Base-by-base conservation (phyloP, 2,888 invertebrate species). In the Drosophila cracens region DNA sequence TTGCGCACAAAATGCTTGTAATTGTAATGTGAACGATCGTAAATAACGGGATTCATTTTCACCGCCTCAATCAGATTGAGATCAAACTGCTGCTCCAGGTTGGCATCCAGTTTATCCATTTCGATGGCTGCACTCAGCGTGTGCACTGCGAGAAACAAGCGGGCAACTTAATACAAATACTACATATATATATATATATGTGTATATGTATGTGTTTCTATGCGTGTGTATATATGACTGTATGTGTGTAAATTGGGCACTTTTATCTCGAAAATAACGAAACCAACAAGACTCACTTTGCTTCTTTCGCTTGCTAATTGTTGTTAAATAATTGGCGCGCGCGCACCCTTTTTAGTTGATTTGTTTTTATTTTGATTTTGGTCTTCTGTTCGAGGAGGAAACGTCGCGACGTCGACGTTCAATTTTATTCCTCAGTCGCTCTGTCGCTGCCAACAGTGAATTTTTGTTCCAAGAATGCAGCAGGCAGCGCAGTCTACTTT, bases 1-100 rank as follows among this genome's bases (percentile, higher is more conserved):
- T 92, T 92, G 57, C 92, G 86, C 59, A 92, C 92, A 74, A 92
- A 92, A 76, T 92, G 92, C 66, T 92, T 92, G 70, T 92, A 92
- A 75, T 92, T 92, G 72, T 92, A 92, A 75, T 92, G 92, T 8
- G 92, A 92, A 25, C 92, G 91, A 82, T 92, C 92, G 74, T 92
- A 92, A 70, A 92, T 92, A 64, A 92, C 92, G 66, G 92, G 92
- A 86, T 92, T 92, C 78, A 90, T 83, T 83, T 92, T 92, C 34
- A 92, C 92, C 29, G 92, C 92, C 74, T 92, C 92, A 64, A 92
- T 92, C 29, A 92, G 82, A 81, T 91, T 92, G 69, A 92, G 83
- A 88, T 92, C 92, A 76, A 92, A 92, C 80, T 92, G 92, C 75
- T 92, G 92, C 79, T 92, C 92, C 79, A 92, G 71, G 82, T 92